phyloP scores from a whole-genome alignment of 2,888 invertebrate genomes.

The Pristionchus maxplancki region DNA sequence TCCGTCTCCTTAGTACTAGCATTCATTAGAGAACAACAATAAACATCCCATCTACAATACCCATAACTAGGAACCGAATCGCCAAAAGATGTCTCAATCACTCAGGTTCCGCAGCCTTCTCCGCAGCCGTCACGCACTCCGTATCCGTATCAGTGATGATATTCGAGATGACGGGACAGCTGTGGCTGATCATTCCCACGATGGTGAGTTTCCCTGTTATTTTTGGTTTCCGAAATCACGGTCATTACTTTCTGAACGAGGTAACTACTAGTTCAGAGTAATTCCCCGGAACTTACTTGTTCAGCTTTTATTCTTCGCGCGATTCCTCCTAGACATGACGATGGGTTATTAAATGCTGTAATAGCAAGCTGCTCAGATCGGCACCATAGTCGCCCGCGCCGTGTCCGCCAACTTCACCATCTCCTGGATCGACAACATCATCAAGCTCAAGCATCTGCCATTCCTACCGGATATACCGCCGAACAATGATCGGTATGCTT shows the following conservation, averaged over 20 bases:
- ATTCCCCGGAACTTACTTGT: too few species aligned
- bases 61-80: background rate
- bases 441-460: conserved; percentile 95
- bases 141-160: conserved; percentile 98
- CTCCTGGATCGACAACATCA: conserved; percentile 98
- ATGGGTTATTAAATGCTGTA: too few species aligned
- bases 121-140: conserved; percentile 97
- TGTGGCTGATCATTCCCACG: conserved; percentile 95
- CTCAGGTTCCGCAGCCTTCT: conserved; percentile 87
- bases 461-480: conserved; percentile 91
- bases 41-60: too few species aligned
- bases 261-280: too few species aligned
- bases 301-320: too few species aligned
- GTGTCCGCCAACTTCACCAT: conserved; percentile 93
- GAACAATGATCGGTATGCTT: conserved; percentile 73
- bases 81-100: background rate
- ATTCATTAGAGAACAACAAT: too few species aligned
- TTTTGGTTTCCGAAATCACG: too few species aligned
- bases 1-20: too few species aligned
- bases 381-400: conserved; percentile 95
- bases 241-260: too few species aligned
- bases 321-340: too few species aligned
- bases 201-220: too few species aligned
- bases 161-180: conserved; percentile 98
- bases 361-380: conserved; percentile 84